Conservation (phyloP, 2,888 invertebrate genomes). For the Plebejus anna region DNA sequence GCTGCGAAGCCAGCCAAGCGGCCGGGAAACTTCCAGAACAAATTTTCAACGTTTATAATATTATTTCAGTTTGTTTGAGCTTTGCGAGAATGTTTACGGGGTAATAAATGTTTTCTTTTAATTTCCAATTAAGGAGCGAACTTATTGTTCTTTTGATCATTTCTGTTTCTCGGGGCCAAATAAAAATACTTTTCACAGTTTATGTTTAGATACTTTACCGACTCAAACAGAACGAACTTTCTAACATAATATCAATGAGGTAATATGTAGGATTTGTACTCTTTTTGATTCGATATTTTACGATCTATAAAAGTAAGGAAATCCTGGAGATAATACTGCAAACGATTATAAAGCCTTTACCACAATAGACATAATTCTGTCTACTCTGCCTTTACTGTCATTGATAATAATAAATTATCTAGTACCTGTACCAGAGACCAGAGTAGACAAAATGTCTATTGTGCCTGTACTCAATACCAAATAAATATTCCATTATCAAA, state of each 20-base stretch:
- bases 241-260: neutral
- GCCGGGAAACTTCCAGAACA: conserved; percentile 36
- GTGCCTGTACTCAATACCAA: neutral
- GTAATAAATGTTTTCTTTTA: conserved; percentile 17
- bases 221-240: neutral
- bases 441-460: too few species aligned
- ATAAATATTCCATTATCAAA: neutral
- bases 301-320: neutral
- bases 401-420: neutral
- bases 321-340: neutral
- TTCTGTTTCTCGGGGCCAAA: neutral
- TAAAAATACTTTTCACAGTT: neutral
- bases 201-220: too few species aligned
- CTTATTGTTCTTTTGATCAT: conserved; percentile 13
- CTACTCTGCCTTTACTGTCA: too few species aligned
- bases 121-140: conserved; percentile 6
- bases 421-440: neutral
- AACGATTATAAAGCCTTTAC: neutral
- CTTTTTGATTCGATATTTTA: neutral
- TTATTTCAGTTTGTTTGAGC: conserved; percentile 35
- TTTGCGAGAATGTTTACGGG: conserved; percentile 33
- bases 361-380: too few species aligned
- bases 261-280: neutral
- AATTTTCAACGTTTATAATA: conserved; percentile 35
- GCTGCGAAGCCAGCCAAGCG: conserved; percentile 37